Conservation (phyloP, 2,113 vertebrate genomes). For the Centropus unirufus region DNA sequence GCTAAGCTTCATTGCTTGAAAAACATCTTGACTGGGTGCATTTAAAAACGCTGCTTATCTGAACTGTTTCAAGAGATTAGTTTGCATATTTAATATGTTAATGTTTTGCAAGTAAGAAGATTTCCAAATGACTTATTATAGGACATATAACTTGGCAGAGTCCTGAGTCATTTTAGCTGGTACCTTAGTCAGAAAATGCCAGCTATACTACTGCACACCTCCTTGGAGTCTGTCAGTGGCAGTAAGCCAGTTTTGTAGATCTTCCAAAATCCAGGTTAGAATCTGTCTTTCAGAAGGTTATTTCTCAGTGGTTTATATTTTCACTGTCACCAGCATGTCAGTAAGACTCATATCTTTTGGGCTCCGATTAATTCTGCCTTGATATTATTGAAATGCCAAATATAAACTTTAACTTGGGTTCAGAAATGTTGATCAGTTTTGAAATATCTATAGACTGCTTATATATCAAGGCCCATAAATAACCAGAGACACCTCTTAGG, state of each 20-base stretch:
- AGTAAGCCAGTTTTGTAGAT: background rate
- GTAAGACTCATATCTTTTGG: background rate
- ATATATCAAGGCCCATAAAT: background rate
- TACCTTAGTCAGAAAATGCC: background rate
- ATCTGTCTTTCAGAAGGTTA: background rate
- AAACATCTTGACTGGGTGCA: background rate
- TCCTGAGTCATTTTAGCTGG: background rate
- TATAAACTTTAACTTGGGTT: slow-evolving; percentile 10
- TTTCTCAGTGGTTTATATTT: background rate
- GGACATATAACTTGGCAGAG: background rate
- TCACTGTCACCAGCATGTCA: background rate
- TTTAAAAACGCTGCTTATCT: background rate
- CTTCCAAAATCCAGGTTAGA: background rate
- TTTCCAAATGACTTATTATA: slow-evolving; percentile 12
- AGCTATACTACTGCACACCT: background rate
- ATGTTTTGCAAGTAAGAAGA: background rate
- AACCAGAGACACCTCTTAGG: background rate
- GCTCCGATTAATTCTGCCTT: slow-evolving; percentile 16
- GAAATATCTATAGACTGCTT: background rate
- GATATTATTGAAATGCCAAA: slow-evolving; percentile 8
- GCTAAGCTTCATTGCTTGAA: slow-evolving; percentile 10
- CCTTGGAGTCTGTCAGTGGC: background rate
- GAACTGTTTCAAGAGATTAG: background rate
- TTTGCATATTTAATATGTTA: slow-evolving; percentile 20
- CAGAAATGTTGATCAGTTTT: slow-evolving; percentile 39